These are phyloP conservation scores for Danio tinwini DNA, from an alignment of 2,797 vertebrate species.

Conservation along the genomic window DNA sequence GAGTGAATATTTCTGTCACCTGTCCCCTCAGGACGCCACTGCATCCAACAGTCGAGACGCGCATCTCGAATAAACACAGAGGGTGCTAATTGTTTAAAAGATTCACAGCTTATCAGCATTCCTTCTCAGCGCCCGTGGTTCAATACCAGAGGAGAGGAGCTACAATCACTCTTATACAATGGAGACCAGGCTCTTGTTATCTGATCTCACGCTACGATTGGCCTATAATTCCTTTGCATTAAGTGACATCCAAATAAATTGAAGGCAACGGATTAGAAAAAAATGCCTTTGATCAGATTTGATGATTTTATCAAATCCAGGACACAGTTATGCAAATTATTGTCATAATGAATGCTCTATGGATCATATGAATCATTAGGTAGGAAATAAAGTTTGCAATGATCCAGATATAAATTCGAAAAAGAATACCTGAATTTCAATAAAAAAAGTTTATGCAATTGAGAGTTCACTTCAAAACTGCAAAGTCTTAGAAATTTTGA, in stretches of 20 bases:
- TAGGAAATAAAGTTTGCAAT: background rate
- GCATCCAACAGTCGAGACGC: background rate
- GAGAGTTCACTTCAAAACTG: background rate
- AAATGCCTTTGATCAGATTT: constrained; percentile 34
- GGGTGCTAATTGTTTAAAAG: constrained; percentile 32
- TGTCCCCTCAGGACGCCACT: background rate
- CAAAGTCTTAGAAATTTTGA: background rate
- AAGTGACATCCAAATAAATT: constrained; percentile 42
- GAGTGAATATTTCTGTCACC: constrained; percentile 18
- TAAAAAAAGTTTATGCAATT: too few species aligned
- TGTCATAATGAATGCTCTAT: constrained; percentile 12
- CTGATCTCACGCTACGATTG: constrained; percentile 37
- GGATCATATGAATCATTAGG: background rate
- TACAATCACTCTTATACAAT: constrained; percentile 13
- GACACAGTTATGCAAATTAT: constrained; percentile 7
- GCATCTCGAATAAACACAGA: constrained; percentile 11
- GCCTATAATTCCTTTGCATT: constrained; percentile 34
- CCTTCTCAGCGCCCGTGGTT: background rate
- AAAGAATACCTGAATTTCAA: background rate
- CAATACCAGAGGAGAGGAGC: constrained; percentile 2
- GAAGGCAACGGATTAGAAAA: constrained; percentile 5
- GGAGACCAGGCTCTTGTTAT: constrained; percentile 14
- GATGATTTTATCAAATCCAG: constrained; percentile 31
- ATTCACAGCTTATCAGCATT: constrained; percentile 35
- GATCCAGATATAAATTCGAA: background rate